A percentile compares a stretch with the other conserved stretches of the same genome.
Evolutionary conservation across 92 coral and sea anemone genomes (phyloP).

Genomic region (Porites lobata): DNA sequence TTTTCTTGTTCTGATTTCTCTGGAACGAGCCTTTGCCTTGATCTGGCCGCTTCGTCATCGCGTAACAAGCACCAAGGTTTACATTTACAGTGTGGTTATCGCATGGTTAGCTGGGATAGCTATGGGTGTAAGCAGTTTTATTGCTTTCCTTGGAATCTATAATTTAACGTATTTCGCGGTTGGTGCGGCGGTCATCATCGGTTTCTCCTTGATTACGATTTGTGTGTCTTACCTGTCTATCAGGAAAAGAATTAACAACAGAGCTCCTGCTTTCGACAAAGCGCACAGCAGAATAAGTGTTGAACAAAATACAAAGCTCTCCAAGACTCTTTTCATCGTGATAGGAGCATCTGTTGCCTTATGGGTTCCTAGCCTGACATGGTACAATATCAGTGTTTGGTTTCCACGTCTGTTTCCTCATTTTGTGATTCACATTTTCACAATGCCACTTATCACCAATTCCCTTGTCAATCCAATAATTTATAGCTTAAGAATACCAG

Average conservation of each 20-base stretch:
- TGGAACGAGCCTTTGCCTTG: background rate
- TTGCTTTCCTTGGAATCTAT: background rate
- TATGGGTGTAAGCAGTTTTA: background rate
- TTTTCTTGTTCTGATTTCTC: background rate
- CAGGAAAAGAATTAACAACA: background rate
- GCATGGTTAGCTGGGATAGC: background rate
- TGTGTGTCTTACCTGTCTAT: background rate
- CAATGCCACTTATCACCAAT: background rate
- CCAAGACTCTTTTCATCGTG: background rate
- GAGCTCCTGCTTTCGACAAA: background rate
- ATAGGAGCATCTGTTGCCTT: background rate
- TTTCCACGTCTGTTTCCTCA: background rate
- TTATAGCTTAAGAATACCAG: too few relatives aligned
- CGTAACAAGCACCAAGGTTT: background rate
- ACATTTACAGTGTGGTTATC: background rate
- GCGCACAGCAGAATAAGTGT: background rate
- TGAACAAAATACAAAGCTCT: background rate
- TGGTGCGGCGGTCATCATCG: background rate
- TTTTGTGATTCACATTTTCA: background rate
- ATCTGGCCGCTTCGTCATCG: conserved; percentile 16
- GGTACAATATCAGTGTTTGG: background rate
- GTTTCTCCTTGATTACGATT: background rate
- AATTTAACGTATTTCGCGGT: background rate
- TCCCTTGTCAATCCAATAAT: too few relatives aligned
- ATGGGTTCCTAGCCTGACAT: background rate